These are phyloP conservation scores for Semnopithecus entellus DNA, from an alignment of 2,113 vertebrate genomes.

Conservation along the genomic window DNA sequence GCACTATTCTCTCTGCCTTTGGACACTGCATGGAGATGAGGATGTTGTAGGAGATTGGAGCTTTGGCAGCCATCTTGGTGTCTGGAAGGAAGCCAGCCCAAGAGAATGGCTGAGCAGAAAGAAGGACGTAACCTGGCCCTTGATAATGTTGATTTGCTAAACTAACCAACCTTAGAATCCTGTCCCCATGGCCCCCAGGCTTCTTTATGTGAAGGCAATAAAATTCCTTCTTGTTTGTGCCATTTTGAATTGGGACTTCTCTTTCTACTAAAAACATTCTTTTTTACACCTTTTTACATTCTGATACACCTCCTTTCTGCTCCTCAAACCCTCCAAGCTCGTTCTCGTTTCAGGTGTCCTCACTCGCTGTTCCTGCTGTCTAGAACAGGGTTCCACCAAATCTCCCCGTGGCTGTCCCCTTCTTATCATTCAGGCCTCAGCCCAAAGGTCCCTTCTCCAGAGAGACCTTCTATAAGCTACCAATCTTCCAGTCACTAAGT, in stretches of 20 bases:
- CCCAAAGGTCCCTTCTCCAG: slow-evolving; percentile 15
- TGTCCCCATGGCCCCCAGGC: not conserved
- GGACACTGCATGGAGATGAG: not conserved
- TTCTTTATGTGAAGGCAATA: not conserved
- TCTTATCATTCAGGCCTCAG: not conserved
- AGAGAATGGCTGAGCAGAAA: slow-evolving; percentile 7
- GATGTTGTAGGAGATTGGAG: not conserved
- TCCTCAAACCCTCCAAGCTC: not conserved
- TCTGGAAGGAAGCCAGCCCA: not conserved
- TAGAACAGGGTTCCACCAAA: not conserved
- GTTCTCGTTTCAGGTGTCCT: not conserved
- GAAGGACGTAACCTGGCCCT: not conserved
- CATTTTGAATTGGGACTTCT: slow-evolving; percentile 19
- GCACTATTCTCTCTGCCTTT: not conserved
- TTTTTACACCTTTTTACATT: not conserved
- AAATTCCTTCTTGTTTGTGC: not conserved
- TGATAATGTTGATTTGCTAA: not conserved
- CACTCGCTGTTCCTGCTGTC: not conserved
- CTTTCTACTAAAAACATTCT: not conserved
- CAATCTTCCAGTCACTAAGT: not conserved
- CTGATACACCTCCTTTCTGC: not conserved
- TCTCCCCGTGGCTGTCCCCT: not conserved
- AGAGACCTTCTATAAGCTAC: not conserved
- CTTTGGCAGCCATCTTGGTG: not conserved
- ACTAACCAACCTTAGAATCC: not conserved